A percentile compares a stretch with the other conserved stretches of the same genome.
These are phyloP conservation scores for Telenomus remus DNA, from an alignment of 1,140 invertebrate genomes.

Conservation along the genomic window DNA sequence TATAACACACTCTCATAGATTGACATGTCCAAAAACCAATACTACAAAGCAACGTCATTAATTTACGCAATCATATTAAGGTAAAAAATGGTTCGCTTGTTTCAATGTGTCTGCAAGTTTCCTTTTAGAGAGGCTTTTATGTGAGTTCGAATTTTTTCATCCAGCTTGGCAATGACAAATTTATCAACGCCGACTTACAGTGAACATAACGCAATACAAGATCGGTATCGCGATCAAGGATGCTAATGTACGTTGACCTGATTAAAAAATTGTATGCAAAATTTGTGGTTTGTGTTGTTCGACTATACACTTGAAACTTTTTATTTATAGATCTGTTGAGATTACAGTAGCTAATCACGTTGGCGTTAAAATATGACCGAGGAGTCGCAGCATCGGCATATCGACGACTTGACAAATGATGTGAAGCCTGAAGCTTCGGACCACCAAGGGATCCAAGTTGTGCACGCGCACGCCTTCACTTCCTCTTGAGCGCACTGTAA, in stretches of 20 bases:
- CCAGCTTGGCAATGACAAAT: constrained; percentile 44
- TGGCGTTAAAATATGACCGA: constrained; percentile 76
- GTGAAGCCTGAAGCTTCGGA: constrained; percentile 68
- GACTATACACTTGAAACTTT: background rate
- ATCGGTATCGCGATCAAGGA: constrained; percentile 40
- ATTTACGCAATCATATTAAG: constrained; percentile 31
- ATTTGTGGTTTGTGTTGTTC: constrained; percentile 29
- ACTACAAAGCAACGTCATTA: constrained; percentile 17
- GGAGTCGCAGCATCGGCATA: constrained; percentile 71
- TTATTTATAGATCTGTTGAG: constrained; percentile 24
- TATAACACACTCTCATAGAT: constrained; percentile 12
- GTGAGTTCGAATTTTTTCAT: constrained; percentile 18
- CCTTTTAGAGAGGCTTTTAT: constrained; percentile 35
- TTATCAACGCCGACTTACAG: constrained; percentile 34
- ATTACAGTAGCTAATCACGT: constrained; percentile 74
- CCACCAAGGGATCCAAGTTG: constrained; percentile 70
- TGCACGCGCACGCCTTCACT: constrained; percentile 57
- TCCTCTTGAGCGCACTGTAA: constrained; percentile 63
- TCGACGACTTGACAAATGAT: constrained; percentile 76
- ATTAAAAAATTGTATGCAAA: constrained; percentile 32
- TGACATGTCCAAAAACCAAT: constrained; percentile 37
- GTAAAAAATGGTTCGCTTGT: constrained; percentile 38
- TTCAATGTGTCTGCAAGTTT: constrained; percentile 25
- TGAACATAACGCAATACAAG: constrained; percentile 32
- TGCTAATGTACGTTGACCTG: constrained; percentile 38